Evolutionary conservation across 2,888 invertebrate species (phyloP).

Genomic region (Hypsopygia costalis): DNA sequence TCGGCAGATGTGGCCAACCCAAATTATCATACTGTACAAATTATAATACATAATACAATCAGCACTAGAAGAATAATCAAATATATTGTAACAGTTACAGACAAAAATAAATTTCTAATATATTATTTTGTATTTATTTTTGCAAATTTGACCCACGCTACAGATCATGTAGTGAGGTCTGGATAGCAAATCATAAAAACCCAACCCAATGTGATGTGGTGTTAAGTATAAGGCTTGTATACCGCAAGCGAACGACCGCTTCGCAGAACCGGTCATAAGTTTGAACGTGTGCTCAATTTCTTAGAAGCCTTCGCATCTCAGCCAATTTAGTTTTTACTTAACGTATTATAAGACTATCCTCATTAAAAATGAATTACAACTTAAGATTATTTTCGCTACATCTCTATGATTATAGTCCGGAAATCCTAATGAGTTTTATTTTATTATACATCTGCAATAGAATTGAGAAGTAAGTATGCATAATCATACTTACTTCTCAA

Average conservation of each 20-base stretch:
- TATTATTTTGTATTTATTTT: too few relatives aligned
- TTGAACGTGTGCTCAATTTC: constrained; percentile 34
- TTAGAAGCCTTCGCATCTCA: constrained; percentile 25
- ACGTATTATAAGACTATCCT: constrained; percentile 31
- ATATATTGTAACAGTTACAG: too few relatives aligned
- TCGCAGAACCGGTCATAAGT: constrained; percentile 40
- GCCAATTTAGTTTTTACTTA: constrained; percentile 50
- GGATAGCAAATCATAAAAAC: constrained; percentile 2
- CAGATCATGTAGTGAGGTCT: background rate
- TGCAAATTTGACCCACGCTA: background rate
- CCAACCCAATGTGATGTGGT: background rate
- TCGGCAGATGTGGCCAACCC: too few relatives aligned
- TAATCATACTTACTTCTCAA: too few relatives aligned
- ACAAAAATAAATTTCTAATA: too few relatives aligned
- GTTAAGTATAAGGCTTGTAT: constrained; percentile 7
- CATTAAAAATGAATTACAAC: constrained; percentile 34
- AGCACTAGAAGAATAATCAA: too few relatives aligned
- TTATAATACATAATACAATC: too few relatives aligned
- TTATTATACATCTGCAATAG: background rate
- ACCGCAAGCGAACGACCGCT: constrained; percentile 26
- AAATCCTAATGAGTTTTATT: constrained; percentile 1
- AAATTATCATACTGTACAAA: too few relatives aligned
- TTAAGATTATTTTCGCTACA: constrained; percentile 18
- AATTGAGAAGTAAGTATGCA: too few relatives aligned
- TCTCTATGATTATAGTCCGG: constrained; percentile 6